These are phyloP conservation scores for Nematopogon swammerdamellus DNA, from an alignment of 2,888 invertebrate genomes.

Conservation along the genomic window DNA sequence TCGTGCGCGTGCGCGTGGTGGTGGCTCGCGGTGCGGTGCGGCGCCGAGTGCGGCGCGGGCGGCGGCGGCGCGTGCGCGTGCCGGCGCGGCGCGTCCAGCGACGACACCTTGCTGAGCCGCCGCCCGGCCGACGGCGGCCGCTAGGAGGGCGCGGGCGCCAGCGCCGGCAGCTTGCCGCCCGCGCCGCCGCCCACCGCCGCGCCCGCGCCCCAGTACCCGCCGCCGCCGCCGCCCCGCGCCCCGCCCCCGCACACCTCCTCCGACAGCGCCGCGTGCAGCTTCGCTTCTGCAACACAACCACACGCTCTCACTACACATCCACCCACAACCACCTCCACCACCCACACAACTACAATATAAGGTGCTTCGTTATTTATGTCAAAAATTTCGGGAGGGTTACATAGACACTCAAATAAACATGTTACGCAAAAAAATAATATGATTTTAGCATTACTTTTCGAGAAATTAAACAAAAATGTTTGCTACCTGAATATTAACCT, in stretches of 20 bases:
- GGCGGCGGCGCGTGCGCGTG: constrained; percentile 23
- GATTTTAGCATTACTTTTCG: no score
- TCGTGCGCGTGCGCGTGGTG: no score
- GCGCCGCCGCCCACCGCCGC: constrained; percentile 19
- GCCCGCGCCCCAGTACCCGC: constrained; percentile 12
- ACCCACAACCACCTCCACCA: no score
- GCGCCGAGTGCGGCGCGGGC: constrained; percentile 6
- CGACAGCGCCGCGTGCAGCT: constrained; percentile 44
- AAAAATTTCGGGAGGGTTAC: no score
- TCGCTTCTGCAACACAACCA: constrained; percentile 34
- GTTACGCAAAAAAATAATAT: no score
- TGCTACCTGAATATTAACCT: no score
- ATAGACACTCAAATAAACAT: no score
- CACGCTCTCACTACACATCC: no score
- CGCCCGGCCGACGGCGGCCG: constrained; percentile 47
- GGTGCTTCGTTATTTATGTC: no score
- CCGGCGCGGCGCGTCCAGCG: constrained; percentile 36
- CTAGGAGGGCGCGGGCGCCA: constrained; percentile 50
- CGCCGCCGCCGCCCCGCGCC: no score
- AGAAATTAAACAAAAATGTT: no score
- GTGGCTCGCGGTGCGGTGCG: not conserved
- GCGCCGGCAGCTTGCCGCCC: constrained; percentile 49
- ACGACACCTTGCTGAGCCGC: constrained; percentile 45
- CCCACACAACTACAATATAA: no score
- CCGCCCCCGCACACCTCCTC: constrained; percentile 38